Evolutionary conservation across 2,113 vertebrate genomes (phyloP), one percentile per base, ranked within the genome.

Genomic region (Cyprinus carpio): DNA sequence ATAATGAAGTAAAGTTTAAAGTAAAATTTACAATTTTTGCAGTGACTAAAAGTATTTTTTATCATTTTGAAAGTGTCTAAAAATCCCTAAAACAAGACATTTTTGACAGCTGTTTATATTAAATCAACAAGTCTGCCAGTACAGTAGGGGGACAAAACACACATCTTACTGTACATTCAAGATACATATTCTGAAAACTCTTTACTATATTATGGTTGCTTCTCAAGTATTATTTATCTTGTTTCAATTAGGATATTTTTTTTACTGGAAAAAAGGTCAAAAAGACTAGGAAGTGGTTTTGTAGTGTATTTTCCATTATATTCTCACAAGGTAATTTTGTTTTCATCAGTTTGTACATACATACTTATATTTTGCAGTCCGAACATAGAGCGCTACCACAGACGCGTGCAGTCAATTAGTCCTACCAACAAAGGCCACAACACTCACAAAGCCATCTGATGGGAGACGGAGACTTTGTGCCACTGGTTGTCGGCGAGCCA

Each of bases 401-500:
- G n/a, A n/a, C n/a, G n/a, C n/a, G n/a, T n/a, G n/a, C n/a, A n/a
- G n/a, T n/a, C n/a, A n/a, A n/a, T n/a, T n/a, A n/a, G n/a, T n/a
- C n/a, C n/a, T n/a, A n/a, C n/a, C n/a, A n/a, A n/a, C n/a, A n/a
- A n/a, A n/a, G n/a, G n/a, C n/a, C n/a, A n/a, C n/a, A n/a, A n/a
- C n/a, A n/a, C n/a, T n/a, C n/a, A n/a, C n/a, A n/a, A n/a, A n/a
- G n/a, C n/a, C n/a, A n/a, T n/a, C 98, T 99, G 91, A 99, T 91
- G n/a, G 64, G 97, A 96, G 89, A 99, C 91, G 15, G 98, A 98
- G 77, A 99, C 94, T 82, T 96, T 97, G 93, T 99, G 98, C 98
- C 98, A 99, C 93, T 97, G 97, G 89, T 96, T 94, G 87, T 99
- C 98, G 37, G 97, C 98, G 92, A 99, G 92, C 91, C n/a, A 95